Evolutionary conservation across 2,888 invertebrate genomes (phyloP).

Genomic region (Polydrusus tereticollis): DNA sequence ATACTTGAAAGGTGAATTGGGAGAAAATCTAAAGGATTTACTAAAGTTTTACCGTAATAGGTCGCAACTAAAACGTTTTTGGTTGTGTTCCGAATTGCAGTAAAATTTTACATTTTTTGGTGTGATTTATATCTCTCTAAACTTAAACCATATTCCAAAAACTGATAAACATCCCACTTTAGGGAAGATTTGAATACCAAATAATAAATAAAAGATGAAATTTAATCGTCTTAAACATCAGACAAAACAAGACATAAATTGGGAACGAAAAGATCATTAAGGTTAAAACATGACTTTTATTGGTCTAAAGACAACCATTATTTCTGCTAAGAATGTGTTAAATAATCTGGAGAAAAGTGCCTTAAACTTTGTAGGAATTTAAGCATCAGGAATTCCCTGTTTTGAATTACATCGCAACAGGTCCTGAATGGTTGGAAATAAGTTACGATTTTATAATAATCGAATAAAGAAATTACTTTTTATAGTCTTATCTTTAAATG

Average conservation of each 20-base stretch:
- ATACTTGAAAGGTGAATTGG: slow-evolving; percentile 63
- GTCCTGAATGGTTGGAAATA: slow-evolving; percentile 12
- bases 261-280: slow-evolving; percentile 25
- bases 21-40: too few species aligned
- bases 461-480: too few species aligned
- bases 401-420: slow-evolving; percentile 33
- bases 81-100: background rate
- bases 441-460: too few species aligned
- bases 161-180: background rate
- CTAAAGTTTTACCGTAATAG: too few species aligned
- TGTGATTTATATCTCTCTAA: too few species aligned
- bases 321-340: slow-evolving; percentile 38
- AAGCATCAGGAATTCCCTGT: slow-evolving; percentile 11
- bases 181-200: slow-evolving; percentile 24
- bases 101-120: too few species aligned
- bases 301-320: slow-evolving; percentile 26
- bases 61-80: too few species aligned
- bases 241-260: slow-evolving; percentile 33
- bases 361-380: slow-evolving; percentile 31
- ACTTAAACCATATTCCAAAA: background rate
- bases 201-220: slow-evolving; percentile 17
- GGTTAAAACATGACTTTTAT: slow-evolving; percentile 38
- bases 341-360: slow-evolving; percentile 34
- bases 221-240: background rate
- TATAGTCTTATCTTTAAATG: too few species aligned